phyloP scores from a whole-genome alignment of 2,113 vertebrate genomes.

The Blennius ocellaris region DNA sequence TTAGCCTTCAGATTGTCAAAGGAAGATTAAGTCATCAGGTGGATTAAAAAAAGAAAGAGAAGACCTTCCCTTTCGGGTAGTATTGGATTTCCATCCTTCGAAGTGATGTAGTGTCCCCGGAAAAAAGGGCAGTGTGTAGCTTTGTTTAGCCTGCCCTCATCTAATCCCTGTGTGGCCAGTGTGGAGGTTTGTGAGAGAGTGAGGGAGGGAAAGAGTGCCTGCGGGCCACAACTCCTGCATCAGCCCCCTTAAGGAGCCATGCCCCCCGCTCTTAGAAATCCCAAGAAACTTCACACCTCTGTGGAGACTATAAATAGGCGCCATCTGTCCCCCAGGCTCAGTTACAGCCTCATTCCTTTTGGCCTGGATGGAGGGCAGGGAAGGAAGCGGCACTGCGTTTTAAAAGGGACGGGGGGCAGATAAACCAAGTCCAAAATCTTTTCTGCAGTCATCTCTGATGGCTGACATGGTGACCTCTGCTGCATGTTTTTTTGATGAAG shows the following conservation, averaged over 20 bases:
- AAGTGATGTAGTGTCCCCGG: constrained; percentile 53
- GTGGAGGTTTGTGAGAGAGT: constrained; percentile 55
- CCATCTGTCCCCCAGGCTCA: constrained; percentile 84
- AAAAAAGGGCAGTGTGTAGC: constrained; percentile 61
- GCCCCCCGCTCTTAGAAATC: constrained; percentile 75
- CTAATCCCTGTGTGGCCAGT: constrained; percentile 66
- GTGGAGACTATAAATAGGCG: constrained; percentile 81
- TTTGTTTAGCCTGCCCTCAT: constrained; percentile 78
- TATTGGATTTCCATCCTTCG: constrained; percentile 47
- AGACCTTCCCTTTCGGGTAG: constrained; percentile 9
- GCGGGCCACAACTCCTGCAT: constrained; percentile 59
- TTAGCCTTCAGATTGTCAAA: constrained; percentile 22
- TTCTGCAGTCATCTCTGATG: constrained; percentile 57
- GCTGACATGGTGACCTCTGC: constrained; percentile 51
- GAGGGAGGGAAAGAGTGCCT: constrained; percentile 39
- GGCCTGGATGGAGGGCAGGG: constrained; percentile 62
- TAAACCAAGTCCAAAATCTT: constrained; percentile 42
- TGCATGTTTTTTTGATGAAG: constrained; percentile 32
- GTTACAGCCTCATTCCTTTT: constrained; percentile 84
- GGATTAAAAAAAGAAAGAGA: constrained; percentile 9
- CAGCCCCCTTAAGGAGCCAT: constrained; percentile 83
- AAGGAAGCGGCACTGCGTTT: constrained; percentile 59
- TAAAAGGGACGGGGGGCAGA: constrained; percentile 8
- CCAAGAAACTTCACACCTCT: constrained; percentile 87
- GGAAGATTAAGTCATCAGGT: constrained; percentile 37